Evolutionary conservation across 2,797 vertebrate genomes (phyloP), one percentile per base, ranked within the genome.

Genomic region (Neopelma chrysocephalum): DNA sequence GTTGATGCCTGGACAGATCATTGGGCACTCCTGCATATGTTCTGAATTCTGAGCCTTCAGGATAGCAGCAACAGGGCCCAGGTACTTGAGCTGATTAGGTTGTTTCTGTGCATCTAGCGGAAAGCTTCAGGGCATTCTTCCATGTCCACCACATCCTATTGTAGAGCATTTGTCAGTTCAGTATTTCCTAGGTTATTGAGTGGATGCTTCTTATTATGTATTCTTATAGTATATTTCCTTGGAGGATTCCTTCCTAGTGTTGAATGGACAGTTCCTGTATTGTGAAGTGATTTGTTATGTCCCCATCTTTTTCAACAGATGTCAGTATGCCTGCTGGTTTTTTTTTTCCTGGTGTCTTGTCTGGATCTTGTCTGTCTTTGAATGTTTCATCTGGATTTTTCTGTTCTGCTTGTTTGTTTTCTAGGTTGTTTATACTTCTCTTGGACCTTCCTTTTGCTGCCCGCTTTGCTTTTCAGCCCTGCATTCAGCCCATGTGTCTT

Each of bases 351-450:
- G 4, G 36, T 40, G 38, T 38, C 36, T 61, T 61, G 36, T 61
- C 36, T 43, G 32, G 43, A 36, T 60, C 45, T 68, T 72, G 5
- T 64, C 36, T 71, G 17, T 43, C 15, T 88, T 81, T 56, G 23
- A 25, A n/a, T 76, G 12, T 45, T 94, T 87, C 32, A 56, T 68
- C 19, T 93, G 38, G 29, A 38, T 73, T 77, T 80, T 82, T 80
- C 29, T 76, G 13, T 93, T 88, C n/a, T 82, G 9, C 50, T 90
- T 90, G 13, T 1, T 25, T 87, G 38, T 80, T 81, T 79, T 47
- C 65, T 68, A 36, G 13, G 20, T 73, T 70, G 13, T 60, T 81
- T 71, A 42, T 71, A 53, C 32, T 17, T 70, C 43, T 54, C 1
- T 50, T 84, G n/a, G 51, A 53, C 23, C 29, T 75, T 58, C 7